These are phyloP conservation scores for Condylura cristata DNA, from an alignment of 2,113 vertebrate species.

Conservation along the genomic window DNA sequence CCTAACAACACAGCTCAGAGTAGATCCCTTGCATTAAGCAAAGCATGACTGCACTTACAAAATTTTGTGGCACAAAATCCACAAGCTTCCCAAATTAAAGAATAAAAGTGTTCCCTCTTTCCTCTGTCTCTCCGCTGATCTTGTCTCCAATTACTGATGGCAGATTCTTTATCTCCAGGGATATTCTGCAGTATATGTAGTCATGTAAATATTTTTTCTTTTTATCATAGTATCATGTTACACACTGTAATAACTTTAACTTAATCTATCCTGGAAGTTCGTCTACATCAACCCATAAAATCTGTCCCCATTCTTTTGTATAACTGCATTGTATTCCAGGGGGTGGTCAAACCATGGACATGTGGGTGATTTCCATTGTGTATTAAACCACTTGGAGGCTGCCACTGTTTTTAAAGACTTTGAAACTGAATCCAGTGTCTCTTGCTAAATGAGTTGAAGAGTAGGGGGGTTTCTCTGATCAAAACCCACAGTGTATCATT, in stretches of 20 bases:
- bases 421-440: neutral
- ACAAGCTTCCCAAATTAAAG: neutral
- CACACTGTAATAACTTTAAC: neutral
- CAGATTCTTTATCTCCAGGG: neutral
- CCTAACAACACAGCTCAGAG: neutral
- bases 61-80: neutral
- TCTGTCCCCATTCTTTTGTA: neutral
- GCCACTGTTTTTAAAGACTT: neutral
- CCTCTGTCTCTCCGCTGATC: no score
- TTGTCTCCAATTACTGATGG: neutral
- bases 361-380: neutral
- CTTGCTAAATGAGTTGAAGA: neutral
- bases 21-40: no score
- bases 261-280: no score
- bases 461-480: neutral
- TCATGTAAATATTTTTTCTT: neutral
- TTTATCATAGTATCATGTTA: neutral
- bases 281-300: neutral
- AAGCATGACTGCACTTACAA: no score
- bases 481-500: conserved; percentile 38
- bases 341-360: fast-evolving
- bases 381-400: neutral
- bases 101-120: neutral
- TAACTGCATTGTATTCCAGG: conserved; percentile 46
- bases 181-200: neutral